Evolutionary conservation across 2,113 vertebrate genomes (phyloP).

Genomic region (Mungos mungo): DNA sequence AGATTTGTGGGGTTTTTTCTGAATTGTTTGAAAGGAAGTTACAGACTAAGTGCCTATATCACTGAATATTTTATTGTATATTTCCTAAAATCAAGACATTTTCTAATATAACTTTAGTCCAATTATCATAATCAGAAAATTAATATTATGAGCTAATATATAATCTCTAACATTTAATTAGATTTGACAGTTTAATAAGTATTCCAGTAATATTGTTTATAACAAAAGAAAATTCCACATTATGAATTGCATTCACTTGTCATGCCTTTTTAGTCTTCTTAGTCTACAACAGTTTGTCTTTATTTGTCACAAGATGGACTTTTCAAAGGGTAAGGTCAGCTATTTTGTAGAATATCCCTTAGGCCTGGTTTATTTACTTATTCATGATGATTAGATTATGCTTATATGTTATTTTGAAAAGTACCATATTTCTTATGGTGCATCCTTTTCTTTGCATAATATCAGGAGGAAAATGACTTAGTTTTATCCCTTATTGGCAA

Average conservation of each 20-base stretch:
- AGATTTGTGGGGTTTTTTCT: not conserved
- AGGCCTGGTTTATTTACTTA: not conserved
- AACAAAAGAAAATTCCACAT: not conserved
- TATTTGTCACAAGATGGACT: not conserved
- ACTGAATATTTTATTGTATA: not conserved
- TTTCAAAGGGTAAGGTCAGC: not conserved
- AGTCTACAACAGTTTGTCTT: not conserved
- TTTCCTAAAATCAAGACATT: not conserved
- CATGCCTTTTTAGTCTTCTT: not conserved
- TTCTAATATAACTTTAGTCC: not conserved
- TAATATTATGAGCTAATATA: not conserved
- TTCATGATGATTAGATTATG: not conserved
- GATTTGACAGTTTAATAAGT: not conserved
- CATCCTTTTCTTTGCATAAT: not conserved
- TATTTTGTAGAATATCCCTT: not conserved
- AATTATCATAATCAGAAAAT: not conserved
- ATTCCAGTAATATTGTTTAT: not conserved
- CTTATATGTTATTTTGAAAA: not conserved
- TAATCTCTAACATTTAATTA: not conserved
- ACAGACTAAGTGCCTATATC: not conserved
- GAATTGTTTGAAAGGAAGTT: not conserved
- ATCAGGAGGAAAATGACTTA: not conserved
- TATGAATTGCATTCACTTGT: not conserved
- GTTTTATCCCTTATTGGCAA: not conserved
- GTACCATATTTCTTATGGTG: not conserved